These are phyloP conservation scores for Drosophila siamana DNA, from an alignment of 2,888 invertebrate species.

Conservation along the genomic window DNA sequence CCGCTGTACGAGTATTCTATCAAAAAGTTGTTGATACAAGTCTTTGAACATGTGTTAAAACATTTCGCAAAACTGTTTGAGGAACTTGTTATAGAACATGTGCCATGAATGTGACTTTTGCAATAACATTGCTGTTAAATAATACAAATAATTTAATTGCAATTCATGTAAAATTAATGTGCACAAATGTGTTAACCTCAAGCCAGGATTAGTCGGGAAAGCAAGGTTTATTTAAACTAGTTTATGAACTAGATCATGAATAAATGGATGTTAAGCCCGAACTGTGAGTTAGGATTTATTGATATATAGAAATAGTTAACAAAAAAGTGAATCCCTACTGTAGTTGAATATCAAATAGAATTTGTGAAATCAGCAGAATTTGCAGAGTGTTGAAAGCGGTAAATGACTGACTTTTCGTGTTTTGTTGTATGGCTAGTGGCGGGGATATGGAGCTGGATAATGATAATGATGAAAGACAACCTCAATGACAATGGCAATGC, in stretches of 20 bases:
- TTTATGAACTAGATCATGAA: too few relatives aligned
- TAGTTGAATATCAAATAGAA: neutral
- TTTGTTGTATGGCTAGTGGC: too few relatives aligned
- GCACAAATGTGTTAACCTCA: slow-evolving; percentile 2
- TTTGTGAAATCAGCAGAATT: slow-evolving; percentile 20
- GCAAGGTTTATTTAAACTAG: too few relatives aligned
- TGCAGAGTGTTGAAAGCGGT: slow-evolving; percentile 52
- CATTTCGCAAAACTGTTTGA: slow-evolving; percentile 35
- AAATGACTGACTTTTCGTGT: slow-evolving; percentile 26
- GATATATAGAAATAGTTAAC: too few relatives aligned
- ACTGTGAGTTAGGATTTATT: too few relatives aligned
- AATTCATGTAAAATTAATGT: neutral
- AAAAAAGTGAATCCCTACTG: too few relatives aligned
- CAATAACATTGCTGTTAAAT: slow-evolving; percentile 27
- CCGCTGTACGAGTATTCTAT: slow-evolving; percentile 27
- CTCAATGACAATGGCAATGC: neutral
- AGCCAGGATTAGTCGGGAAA: neutral
- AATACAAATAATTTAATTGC: slow-evolving; percentile 11
- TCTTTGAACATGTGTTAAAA: slow-evolving; percentile 47
- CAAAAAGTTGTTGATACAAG: slow-evolving; percentile 28
- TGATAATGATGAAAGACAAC: slow-evolving; percentile 16
- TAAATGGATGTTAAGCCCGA: too few relatives aligned
- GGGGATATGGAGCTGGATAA: slow-evolving; percentile 3
- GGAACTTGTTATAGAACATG: slow-evolving; percentile 34
- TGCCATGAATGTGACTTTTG: slow-evolving; percentile 46